A percentile compares a stretch with the other conserved stretches of the same genome.
Evolutionary conservation across 2,797 vertebrate genomes (phyloP).

Genomic region (Strix occidentalis): DNA sequence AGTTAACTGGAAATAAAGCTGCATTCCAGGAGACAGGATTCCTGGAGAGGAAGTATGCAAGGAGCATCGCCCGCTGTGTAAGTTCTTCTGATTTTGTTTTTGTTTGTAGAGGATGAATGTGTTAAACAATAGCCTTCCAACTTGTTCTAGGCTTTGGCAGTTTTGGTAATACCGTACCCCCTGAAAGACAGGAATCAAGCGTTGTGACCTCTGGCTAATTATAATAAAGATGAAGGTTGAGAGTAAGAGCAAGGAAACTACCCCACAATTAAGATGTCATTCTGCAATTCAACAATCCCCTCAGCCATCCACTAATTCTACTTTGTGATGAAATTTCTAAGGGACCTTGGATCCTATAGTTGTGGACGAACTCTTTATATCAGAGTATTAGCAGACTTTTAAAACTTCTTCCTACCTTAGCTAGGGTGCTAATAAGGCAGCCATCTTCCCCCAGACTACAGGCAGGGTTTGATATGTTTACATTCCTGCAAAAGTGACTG

Average conservation of each 20-base stretch:
- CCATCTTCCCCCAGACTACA: not conserved
- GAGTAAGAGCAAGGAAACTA: not conserved
- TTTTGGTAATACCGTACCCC: not conserved
- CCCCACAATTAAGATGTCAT: slow-evolving; percentile 23
- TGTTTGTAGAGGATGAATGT: not conserved
- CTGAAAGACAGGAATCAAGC: slow-evolving; percentile 1
- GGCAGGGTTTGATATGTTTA: not conserved
- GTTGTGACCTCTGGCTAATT: not conserved
- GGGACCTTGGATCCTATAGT: not conserved
- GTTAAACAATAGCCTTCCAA: not conserved
- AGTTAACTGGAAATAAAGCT: not conserved
- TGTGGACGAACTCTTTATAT: not conserved
- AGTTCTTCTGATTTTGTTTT: slow-evolving; percentile 15
- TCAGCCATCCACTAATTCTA: not conserved
- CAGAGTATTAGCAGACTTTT: not conserved
- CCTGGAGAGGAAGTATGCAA: slow-evolving; percentile 16
- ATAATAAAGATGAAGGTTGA: not conserved
- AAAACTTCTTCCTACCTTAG: not conserved
- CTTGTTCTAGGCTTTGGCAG: not conserved
- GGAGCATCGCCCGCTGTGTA: slow-evolving; percentile 22
- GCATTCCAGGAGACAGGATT: slow-evolving; percentile 3
- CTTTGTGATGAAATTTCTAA: slow-evolving; percentile 1
- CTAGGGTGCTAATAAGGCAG: not conserved
- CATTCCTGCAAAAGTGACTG: not conserved
- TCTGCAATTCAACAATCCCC: not conserved